phyloP scores from a whole-genome alignment of 2,888 invertebrate genomes.

The Agrochola lychnidis region DNA sequence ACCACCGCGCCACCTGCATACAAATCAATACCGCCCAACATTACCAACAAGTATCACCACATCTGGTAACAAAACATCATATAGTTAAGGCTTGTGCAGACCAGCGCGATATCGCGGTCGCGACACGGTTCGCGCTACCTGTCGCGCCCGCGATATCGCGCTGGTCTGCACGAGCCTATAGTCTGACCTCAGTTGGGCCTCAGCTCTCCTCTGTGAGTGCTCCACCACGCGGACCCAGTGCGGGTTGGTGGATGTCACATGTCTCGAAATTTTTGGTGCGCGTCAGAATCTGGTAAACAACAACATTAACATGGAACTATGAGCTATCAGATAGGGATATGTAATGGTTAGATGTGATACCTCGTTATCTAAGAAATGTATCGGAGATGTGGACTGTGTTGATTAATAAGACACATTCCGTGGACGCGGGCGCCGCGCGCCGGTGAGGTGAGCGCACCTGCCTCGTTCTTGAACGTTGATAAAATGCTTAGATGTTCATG shows the following conservation, averaged over 20 bases:
- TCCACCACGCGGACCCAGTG: neutral
- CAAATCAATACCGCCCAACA: neutral
- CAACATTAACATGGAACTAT: neutral
- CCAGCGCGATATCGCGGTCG: too few relatives aligned
- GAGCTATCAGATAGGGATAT: neutral
- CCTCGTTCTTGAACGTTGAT: neutral
- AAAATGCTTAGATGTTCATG: slow-evolving; percentile 5
- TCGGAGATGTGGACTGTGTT: slow-evolving; percentile 15
- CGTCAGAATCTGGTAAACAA: neutral
- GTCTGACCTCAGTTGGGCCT: neutral
- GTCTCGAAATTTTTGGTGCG: neutral
- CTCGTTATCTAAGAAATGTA: slow-evolving; percentile 25
- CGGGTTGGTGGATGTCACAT: neutral
- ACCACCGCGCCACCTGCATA: neutral
- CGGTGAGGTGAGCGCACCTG: slow-evolving; percentile 16
- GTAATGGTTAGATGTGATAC: neutral
- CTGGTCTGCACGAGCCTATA: too few relatives aligned
- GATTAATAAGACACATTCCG: slow-evolving; percentile 29
- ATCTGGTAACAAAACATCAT: neutral
- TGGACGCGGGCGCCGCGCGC: slow-evolving; percentile 11
- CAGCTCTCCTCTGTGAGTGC: neutral
- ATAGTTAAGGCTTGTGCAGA: too few relatives aligned
- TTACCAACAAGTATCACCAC: too few relatives aligned
- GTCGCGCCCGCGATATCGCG: too few relatives aligned
- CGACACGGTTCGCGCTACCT: too few relatives aligned